Evolutionary conservation across 2,888 invertebrate genomes (phyloP), one percentile per base, ranked within the genome.

Genomic region (Erpobdella octoculata): DNA sequence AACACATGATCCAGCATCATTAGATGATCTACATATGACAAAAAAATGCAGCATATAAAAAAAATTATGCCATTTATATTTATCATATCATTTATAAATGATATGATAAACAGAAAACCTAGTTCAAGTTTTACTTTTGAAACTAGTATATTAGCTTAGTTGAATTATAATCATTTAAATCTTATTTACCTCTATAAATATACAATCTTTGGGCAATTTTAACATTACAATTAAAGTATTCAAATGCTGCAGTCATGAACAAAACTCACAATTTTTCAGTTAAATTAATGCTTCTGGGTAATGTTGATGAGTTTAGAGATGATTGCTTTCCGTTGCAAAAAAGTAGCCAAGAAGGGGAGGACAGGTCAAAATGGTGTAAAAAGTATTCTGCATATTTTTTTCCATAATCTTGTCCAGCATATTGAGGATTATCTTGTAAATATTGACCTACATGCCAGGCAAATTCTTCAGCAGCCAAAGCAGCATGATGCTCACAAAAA

Each of bases 361-460:
- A 41, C 12, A 87, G 86, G 79, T 93, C 91, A 81, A 92, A 93
- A 81, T 91, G 90, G 77, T 90, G 89, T 41, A 89, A 87, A 83
- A 93, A 93, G 78, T 87, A 89, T 78, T 92, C 92, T 28, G 91
- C 86, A 84, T 91, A 93, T 83, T 89, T 91, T 78, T 88, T 87
- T 75, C 91, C 86, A 79, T 91, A 89, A 78, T 91, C 91, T 75
- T 89, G 87, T 38, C 77, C 72, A 37, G 76, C 76, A 59, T 71
- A 59, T 28, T 71, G 31, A 6, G 89, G 83, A 80, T 88, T 89
- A 65, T 88, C 87, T 78, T 89, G 88, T 75, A 91, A 87, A 80
- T 89, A 91, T 77, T 89, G 89, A 76, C 90, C 87, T 84, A 91
- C 91, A 79, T 90, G 90, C 84, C 90, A 90, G 78, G 92, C 91